A percentile compares a stretch with the other conserved stretches of the same genome.
phyloP scores from a whole-genome alignment of 2,113 vertebrate species.

The Rafetus swinhoei region DNA sequence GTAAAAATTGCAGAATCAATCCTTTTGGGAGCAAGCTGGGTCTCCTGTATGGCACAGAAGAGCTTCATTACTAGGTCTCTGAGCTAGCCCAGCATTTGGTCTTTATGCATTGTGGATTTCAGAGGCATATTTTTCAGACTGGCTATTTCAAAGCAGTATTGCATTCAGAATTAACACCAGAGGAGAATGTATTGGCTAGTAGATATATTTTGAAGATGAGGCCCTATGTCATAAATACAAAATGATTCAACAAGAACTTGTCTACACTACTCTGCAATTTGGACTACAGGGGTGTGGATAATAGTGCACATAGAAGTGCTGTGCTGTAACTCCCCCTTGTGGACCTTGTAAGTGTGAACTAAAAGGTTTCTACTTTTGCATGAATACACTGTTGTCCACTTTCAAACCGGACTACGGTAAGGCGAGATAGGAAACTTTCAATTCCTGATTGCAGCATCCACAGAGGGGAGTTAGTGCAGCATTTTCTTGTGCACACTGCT shows the following conservation, averaged over 20 bases:
- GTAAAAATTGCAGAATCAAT: slow-evolving; percentile 17
- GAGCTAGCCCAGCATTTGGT: slow-evolving; percentile 21
- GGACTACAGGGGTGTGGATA: background rate
- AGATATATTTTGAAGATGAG: slow-evolving; percentile 20
- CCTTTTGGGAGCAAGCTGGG: background rate
- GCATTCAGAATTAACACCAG: slow-evolving; percentile 5
- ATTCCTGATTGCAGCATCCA: background rate
- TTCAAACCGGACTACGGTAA: background rate
- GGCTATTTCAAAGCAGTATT: slow-evolving; percentile 40
- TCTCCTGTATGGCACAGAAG: slow-evolving; percentile 3
- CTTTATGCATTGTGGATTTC: slow-evolving; percentile 42
- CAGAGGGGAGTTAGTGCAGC: too few species aligned
- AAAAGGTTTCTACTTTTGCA: background rate
- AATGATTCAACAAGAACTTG: background rate
- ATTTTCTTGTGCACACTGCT: background rate
- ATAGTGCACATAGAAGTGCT: background rate
- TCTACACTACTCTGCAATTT: background rate
- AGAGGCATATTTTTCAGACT: slow-evolving; percentile 55
- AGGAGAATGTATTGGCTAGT: background rate
- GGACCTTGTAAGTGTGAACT: background rate
- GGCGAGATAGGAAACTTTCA: background rate
- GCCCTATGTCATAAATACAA: background rate
- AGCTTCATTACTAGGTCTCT: background rate
- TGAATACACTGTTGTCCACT: background rate
- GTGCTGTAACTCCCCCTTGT: background rate